A percentile compares a stretch with the other conserved stretches of the same genome.
These are phyloP conservation scores for Stenodema calcarata DNA, from an alignment of 2,888 invertebrate genomes.

Conservation along the genomic window DNA sequence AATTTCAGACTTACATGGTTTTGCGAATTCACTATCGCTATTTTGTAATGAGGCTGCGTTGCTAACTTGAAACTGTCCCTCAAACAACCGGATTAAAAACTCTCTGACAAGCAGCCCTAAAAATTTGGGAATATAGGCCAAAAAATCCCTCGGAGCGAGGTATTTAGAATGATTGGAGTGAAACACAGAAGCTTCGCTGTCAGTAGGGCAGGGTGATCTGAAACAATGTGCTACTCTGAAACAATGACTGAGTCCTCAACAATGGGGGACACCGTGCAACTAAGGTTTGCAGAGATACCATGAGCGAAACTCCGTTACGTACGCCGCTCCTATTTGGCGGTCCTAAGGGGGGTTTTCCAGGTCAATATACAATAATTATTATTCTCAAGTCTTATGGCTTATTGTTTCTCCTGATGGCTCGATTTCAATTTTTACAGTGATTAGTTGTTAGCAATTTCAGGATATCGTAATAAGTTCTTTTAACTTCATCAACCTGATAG, in stretches of 20 bases:
- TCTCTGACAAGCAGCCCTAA: neutral
- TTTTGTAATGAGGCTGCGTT: no score
- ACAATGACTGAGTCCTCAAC: constrained; percentile 18
- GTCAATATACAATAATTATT: neutral
- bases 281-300: constrained; percentile 22
- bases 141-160: neutral
- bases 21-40: no score
- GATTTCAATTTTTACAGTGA: no score
- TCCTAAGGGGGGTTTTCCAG: neutral
- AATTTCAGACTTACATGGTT: no score
- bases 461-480: no score
- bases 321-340: neutral
- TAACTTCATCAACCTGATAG: no score
- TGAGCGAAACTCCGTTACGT: neutral
- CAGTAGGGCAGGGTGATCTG: constrained; percentile 8
- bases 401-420: no score
- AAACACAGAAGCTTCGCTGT: constrained; percentile 6
- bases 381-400: no score
- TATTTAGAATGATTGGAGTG: constrained; percentile 22
- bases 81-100: neutral
- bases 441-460: no score
- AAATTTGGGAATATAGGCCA: neutral
- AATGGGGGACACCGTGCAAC: neutral
- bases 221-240: constrained; percentile 8
- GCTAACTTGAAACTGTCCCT: neutral